Conservation (phyloP, 2,888 invertebrate species). For the Hesperia comma region DNA sequence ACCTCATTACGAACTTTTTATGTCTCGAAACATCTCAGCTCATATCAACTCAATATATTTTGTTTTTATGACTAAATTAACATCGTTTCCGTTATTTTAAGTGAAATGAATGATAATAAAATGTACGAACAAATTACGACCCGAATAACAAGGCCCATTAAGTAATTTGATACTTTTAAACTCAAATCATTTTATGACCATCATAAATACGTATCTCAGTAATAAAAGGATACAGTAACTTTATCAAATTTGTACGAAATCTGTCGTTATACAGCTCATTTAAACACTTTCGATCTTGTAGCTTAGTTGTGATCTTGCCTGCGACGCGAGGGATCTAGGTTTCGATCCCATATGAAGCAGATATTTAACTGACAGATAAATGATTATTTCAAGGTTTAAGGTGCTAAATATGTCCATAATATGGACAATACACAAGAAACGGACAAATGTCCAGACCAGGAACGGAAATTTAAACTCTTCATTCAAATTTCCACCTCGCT, state of each 20-base stretch:
- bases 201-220: constrained; percentile 21
- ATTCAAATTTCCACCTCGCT: no score
- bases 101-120: constrained; percentile 4
- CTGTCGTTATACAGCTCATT: neutral
- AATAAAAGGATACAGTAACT: constrained; percentile 11
- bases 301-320: no score
- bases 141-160: neutral
- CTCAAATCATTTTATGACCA: constrained; percentile 19
- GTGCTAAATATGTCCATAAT: no score
- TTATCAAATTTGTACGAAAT: constrained; percentile 19
- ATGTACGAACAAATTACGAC: constrained; percentile 2
- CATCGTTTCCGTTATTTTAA: constrained; percentile 3
- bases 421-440: no score
- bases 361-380: no score
- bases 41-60: constrained; percentile 5
- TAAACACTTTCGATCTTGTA: neutral
- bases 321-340: no score
- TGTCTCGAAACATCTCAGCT: neutral
- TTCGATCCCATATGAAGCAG: no score
- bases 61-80: neutral
- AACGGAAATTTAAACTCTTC: no score
- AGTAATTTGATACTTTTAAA: constrained; percentile 10
- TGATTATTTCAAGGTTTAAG: no score
- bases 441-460: no score
- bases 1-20: neutral